Evolutionary conservation across 2,888 invertebrate genomes (phyloP).

Genomic region (Metacarcinus magister): DNA sequence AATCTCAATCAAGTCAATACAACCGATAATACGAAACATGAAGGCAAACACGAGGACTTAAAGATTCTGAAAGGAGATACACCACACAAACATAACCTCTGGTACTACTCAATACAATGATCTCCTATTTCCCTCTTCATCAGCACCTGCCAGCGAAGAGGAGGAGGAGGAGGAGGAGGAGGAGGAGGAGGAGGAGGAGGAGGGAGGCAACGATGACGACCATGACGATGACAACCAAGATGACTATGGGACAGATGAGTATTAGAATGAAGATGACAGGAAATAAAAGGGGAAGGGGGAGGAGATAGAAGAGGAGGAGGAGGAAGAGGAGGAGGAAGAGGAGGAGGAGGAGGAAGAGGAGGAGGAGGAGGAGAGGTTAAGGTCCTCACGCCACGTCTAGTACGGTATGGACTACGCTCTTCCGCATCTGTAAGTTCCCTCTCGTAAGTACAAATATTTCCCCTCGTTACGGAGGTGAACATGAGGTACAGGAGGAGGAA

Average conservation of each 20-base stretch:
- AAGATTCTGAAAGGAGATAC: not conserved
- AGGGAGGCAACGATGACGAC: not conserved
- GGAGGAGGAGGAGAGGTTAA: constrained; percentile 40
- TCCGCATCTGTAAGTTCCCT: constrained; percentile 40
- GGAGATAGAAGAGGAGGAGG: no score
- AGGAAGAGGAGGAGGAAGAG: no score
- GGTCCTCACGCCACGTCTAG: not conserved
- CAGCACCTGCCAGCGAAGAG: not conserved
- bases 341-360: not conserved
- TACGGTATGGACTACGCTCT: constrained; percentile 16
- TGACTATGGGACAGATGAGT: not conserved
- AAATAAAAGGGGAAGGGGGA: not conserved
- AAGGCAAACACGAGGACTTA: not conserved
- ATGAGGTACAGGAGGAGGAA: not conserved
- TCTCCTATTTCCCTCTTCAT: constrained; percentile 11
- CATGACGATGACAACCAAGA: not conserved
- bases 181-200: not conserved
- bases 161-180: not conserved
- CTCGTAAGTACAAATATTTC: constrained; percentile 30
- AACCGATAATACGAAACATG: not conserved
- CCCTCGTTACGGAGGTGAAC: not conserved
- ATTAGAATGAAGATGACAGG: not conserved
- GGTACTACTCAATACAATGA: not conserved
- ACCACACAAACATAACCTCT: not conserved
- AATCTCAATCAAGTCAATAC: not conserved